Percentiles rank a stretch among this genome's conserved stretches.
phyloP scores from a whole-genome alignment of 2,113 vertebrate genomes.

The Atractosteus spatula region DNA sequence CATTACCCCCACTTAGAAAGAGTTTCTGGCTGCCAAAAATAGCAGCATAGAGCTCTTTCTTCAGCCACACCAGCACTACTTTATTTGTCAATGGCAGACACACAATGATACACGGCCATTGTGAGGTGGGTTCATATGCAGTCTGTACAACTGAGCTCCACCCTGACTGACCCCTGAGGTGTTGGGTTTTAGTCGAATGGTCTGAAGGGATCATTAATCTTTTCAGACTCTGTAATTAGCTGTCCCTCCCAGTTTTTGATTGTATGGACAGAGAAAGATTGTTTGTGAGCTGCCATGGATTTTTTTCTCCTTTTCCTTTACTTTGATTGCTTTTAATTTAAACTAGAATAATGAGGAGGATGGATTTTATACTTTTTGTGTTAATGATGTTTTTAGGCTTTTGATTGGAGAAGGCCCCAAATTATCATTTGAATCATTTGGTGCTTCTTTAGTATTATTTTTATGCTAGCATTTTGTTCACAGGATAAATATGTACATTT shows the following conservation, averaged over 20 bases:
- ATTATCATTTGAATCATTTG: too few species aligned
- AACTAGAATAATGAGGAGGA: constrained; percentile 59
- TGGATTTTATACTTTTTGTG: constrained; percentile 60
- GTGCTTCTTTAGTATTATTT: too few species aligned
- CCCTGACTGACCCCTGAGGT: constrained; percentile 10
- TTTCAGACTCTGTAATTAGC: constrained; percentile 59
- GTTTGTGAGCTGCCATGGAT: constrained; percentile 59
- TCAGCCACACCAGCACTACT: too few species aligned
- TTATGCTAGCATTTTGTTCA: too few species aligned
- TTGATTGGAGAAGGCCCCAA: constrained; percentile 34
- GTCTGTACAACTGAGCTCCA: background rate
- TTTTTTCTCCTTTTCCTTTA: constrained; percentile 41
- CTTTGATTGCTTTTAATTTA: constrained; percentile 59
- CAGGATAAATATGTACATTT: too few species aligned
- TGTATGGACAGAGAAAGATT: constrained; percentile 69
- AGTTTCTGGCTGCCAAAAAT: too few species aligned
- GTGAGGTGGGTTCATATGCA: background rate
- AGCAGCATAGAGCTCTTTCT: too few species aligned
- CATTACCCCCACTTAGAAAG: too few species aligned
- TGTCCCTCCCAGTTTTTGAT: constrained; percentile 62
- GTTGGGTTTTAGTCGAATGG: constrained; percentile 25
- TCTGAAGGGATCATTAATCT: constrained; percentile 66
- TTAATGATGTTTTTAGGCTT: constrained; percentile 58
- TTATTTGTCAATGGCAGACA: too few species aligned
- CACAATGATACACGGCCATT: background rate